A percentile compares a stretch with the other conserved stretches of the same genome.
Conservation (phyloP, 2,888 invertebrate genomes). For the Siphlonurus alternatus region DNA sequence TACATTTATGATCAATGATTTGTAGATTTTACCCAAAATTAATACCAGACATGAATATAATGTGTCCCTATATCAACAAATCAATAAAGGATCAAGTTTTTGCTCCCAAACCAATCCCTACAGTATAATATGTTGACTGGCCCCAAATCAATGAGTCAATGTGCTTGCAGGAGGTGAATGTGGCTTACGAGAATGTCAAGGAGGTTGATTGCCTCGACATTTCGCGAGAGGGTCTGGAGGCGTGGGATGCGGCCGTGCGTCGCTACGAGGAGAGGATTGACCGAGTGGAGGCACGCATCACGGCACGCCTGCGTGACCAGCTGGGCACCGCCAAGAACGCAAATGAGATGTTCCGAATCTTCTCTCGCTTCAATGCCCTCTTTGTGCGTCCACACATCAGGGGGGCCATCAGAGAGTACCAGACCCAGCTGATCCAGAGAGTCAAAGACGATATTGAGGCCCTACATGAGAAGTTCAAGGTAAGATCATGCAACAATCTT, state of each 20-base stretch:
- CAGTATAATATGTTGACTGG: no score
- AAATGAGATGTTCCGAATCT: slow-evolving; percentile 99
- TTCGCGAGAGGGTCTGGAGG: slow-evolving; percentile 86
- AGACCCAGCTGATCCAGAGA: slow-evolving; percentile 94
- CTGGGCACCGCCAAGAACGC: slow-evolving; percentile 97
- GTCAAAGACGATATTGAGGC: slow-evolving; percentile 99
- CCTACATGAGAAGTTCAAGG: slow-evolving; percentile 95
- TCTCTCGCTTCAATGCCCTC: slow-evolving; percentile 94
- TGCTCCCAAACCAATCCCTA: no score
- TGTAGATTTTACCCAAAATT: no score
- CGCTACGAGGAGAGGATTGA: slow-evolving; percentile 97
- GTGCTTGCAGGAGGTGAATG: slow-evolving; percentile 49
- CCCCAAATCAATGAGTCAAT: no score
- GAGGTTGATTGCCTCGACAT: slow-evolving; percentile 97
- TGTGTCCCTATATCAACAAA: no score
- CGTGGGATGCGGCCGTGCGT: slow-evolving; percentile 95
- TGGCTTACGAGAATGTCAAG: slow-evolving; percentile 96
- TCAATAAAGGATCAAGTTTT: no score
- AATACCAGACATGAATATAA: no score
- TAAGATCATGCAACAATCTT: slow-evolving; percentile 21
- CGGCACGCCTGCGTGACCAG: slow-evolving; percentile 92
- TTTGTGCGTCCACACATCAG: slow-evolving; percentile 98
- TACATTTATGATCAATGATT: no score
- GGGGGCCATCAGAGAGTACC: slow-evolving; percentile 97
- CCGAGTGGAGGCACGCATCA: slow-evolving; percentile 94